Percentiles rank a stretch among this genome's conserved stretches.
phyloP scores from a whole-genome alignment of 1,140 invertebrate genomes.

The Papilio polytes region DNA sequence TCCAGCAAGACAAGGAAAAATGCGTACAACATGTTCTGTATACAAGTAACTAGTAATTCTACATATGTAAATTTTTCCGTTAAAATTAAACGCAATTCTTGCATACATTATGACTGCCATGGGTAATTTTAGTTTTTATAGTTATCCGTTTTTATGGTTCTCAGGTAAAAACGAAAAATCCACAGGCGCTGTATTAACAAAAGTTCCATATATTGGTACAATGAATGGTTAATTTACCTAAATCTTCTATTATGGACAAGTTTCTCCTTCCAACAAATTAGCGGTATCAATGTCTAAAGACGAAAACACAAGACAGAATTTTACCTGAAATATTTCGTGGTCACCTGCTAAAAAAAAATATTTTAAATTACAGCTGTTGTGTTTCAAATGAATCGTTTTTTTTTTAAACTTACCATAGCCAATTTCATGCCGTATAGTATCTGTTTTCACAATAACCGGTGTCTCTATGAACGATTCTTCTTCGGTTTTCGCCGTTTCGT shows the following conservation, averaged over 20 bases:
- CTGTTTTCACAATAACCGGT: conserved; percentile 71
- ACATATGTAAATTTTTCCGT: background rate
- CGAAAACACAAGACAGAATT: background rate
- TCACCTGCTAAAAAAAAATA: background rate
- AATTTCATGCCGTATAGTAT: conserved; percentile 76
- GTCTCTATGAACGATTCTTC: conserved; percentile 63
- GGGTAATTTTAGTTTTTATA: background rate
- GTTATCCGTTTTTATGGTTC: background rate
- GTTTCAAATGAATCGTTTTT: background rate
- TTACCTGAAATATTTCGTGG: background rate
- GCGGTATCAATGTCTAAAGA: background rate
- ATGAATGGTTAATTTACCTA: background rate
- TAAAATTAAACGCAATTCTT: background rate
- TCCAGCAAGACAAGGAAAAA: too few species aligned
- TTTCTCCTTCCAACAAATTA: background rate
- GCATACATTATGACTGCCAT: background rate
- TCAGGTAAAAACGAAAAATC: conserved; percentile 1
- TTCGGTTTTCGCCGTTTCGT: conserved; percentile 51
- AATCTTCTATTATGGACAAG: background rate
- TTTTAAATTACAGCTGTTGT: background rate
- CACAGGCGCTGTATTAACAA: background rate
- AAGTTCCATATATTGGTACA: background rate
- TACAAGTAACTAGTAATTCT: background rate
- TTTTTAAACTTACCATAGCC: conserved; percentile 69
- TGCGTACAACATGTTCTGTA: too few species aligned